Conservation (phyloP, 2,113 vertebrate genomes). For the Fulmarus glacialis region DNA sequence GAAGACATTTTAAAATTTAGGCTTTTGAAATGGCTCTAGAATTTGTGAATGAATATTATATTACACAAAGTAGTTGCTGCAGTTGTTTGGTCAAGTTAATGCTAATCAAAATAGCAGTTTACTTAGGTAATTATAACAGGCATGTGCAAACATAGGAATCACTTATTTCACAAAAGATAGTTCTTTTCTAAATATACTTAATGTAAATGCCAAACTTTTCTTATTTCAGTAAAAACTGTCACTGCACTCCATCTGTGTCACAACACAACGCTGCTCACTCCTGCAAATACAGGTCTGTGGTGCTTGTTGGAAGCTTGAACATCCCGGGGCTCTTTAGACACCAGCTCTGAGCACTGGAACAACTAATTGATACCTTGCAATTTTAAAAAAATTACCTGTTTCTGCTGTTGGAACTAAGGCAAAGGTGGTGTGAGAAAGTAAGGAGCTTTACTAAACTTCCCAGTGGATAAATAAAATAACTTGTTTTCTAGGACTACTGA, state of each 20-base stretch:
- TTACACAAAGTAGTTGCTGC: background rate
- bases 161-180: conserved; percentile 9
- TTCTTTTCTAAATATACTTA: background rate
- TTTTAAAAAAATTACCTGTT: background rate
- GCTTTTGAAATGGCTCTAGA: background rate
- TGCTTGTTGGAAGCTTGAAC: background rate
- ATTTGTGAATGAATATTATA: background rate
- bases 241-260: background rate
- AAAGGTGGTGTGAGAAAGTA: background rate
- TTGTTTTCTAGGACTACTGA: background rate
- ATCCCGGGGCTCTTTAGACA: background rate
- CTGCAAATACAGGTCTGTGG: background rate
- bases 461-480: background rate
- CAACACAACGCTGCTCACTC: fast-evolving
- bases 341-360: background rate
- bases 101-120: background rate
- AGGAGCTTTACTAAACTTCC: background rate
- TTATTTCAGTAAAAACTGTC: background rate
- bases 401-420: background rate
- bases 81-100: conserved; percentile 41
- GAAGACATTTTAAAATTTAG: background rate
- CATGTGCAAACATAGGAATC: background rate
- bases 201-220: background rate
- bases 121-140: background rate
- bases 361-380: background rate